phyloP scores from a whole-genome alignment of 2,113 vertebrate genomes.

The Calidris pugnax region DNA sequence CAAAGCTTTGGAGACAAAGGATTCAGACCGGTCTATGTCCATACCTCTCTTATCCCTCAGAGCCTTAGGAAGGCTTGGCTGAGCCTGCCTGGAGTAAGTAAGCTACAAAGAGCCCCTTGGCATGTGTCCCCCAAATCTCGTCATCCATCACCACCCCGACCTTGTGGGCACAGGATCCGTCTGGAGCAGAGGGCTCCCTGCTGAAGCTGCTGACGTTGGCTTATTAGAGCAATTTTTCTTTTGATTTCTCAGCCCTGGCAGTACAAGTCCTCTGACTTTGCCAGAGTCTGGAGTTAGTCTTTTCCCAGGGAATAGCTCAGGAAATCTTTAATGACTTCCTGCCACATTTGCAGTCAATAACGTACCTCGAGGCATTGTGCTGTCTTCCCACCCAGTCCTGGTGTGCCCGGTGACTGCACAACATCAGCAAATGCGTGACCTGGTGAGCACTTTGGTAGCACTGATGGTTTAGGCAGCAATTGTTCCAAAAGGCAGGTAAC shows the following conservation, averaged over 20 bases:
- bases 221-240: background rate
- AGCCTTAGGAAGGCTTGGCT: background rate
- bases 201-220: background rate
- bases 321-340: conserved; percentile 59
- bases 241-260: background rate
- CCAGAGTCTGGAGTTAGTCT: background rate
- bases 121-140: fast-evolving
- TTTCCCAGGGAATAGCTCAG: conserved; percentile 27
- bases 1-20: background rate
- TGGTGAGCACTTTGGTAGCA: background rate
- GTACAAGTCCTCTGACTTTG: background rate
- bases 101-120: background rate
- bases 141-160: background rate
- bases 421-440: background rate
- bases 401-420: background rate
- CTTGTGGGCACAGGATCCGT: fast-evolving
- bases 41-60: fast-evolving
- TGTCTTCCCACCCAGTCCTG: background rate
- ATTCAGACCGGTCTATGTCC: background rate
- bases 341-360: conserved; percentile 16
- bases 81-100: background rate
- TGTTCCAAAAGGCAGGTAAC: background rate
- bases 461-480: background rate
- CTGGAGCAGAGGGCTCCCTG: background rate
- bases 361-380: background rate